phyloP scores from a whole-genome alignment of 2,113 vertebrate genomes.

The Megalops atlanticus region DNA sequence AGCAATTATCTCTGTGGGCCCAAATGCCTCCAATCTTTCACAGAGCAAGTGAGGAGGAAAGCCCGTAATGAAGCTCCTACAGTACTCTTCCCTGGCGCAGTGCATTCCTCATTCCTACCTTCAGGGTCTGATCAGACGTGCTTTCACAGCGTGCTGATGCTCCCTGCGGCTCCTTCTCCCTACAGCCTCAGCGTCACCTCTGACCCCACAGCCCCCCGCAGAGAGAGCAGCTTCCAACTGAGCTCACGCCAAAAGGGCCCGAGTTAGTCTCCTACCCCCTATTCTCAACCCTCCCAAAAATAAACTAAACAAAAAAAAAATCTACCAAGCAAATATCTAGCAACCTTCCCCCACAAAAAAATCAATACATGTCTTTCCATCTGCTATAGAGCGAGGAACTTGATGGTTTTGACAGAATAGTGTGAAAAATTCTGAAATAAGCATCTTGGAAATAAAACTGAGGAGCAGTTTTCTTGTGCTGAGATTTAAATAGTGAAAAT shows the following conservation, averaged over 20 bases:
- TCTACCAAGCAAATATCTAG: too few relatives aligned
- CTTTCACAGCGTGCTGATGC: background rate
- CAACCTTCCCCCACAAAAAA: too few relatives aligned
- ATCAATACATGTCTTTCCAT: too few relatives aligned
- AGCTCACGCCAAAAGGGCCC: slow-evolving; percentile 7
- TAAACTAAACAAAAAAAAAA: too few relatives aligned
- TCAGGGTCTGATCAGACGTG: background rate
- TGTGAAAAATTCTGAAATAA: too few relatives aligned
- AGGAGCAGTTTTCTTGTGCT: too few relatives aligned
- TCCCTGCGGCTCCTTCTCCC: slow-evolving; percentile 17
- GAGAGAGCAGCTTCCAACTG: slow-evolving; percentile 18
- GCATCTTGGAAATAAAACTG: too few relatives aligned
- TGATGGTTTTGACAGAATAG: too few relatives aligned
- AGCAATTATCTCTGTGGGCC: background rate
- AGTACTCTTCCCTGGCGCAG: background rate
- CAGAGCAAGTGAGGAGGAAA: background rate
- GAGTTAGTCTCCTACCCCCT: background rate
- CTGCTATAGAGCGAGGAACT: too few relatives aligned
- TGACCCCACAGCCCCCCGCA: slow-evolving; percentile 19
- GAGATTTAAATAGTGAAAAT: too few relatives aligned
- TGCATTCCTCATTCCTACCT: background rate
- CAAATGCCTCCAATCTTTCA: background rate
- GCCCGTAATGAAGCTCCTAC: background rate
- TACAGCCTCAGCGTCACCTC: slow-evolving; percentile 30
- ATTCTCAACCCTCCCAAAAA: background rate